These are phyloP conservation scores for Amaurobius ferox DNA, from an alignment of 2,888 invertebrate genomes.

Conservation along the genomic window DNA sequence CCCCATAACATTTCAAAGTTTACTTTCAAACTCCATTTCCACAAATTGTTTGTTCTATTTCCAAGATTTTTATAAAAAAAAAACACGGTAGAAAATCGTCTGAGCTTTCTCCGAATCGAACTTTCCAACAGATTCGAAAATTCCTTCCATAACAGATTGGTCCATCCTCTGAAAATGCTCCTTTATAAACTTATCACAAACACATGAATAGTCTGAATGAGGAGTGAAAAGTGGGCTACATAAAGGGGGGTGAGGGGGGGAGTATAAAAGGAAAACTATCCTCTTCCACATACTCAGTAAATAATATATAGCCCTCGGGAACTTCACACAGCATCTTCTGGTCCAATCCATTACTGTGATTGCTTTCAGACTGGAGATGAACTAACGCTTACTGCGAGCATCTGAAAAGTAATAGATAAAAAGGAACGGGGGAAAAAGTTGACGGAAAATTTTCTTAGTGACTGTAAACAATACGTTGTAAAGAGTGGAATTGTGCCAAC, in stretches of 20 bases:
- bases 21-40: no score
- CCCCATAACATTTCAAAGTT: no score
- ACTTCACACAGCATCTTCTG: background rate
- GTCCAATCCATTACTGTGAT: constrained; percentile 1
- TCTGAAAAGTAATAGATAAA: constrained; percentile 8
- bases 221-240: background rate
- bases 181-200: background rate
- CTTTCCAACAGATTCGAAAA: no score
- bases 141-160: no score
- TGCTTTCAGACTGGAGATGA: background rate
- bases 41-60: no score
- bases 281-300: background rate
- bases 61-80: no score
- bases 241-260: background rate
- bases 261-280: background rate
- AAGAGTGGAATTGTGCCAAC: background rate
- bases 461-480: background rate
- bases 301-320: constrained; percentile 3
- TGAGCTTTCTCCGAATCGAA: no score
- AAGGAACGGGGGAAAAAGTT: background rate
- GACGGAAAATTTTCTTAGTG: background rate
- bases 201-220: background rate
- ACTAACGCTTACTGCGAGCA: constrained; percentile 5
- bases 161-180: background rate
- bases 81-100: no score